These are phyloP conservation scores for Caenorhabditis wallacei DNA, from an alignment of 2,888 invertebrate species.

Conservation along the genomic window DNA sequence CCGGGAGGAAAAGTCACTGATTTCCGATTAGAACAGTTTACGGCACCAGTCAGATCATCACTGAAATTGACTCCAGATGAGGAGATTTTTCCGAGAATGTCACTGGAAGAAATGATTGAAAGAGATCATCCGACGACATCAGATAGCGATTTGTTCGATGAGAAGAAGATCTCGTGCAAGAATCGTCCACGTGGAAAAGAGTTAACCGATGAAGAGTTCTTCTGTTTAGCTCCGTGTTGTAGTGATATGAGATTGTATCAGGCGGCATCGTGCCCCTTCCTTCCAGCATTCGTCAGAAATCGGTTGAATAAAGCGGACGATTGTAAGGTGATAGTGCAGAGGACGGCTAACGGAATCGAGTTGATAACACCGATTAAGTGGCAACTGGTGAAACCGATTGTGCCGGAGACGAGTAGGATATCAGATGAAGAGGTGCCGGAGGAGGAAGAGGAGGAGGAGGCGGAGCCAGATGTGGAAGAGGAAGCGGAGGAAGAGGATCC, in stretches of 20 bases:
- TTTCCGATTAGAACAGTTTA: conserved; percentile 45
- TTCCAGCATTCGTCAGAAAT: conserved; percentile 41
- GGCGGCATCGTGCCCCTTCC: conserved; percentile 46
- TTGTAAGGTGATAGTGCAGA: conserved; percentile 29
- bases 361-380: conserved; percentile 47
- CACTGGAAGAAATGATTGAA: conserved; percentile 55
- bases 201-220: conserved; percentile 51
- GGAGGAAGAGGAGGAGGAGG: conserved; percentile 8
- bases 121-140: conserved; percentile 55
- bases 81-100: conserved; percentile 41
- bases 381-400: conserved; percentile 17
- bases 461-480: conserved; percentile 2
- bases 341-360: conserved; percentile 34
- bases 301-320: conserved; percentile 16
- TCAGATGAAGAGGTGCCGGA: conserved; percentile 1
- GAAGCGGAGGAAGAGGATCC: conserved; percentile 33
- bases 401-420: conserved; percentile 4
- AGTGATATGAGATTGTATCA: conserved; percentile 43
- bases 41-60: conserved; percentile 13
- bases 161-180: conserved; percentile 39
- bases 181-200: conserved; percentile 38
- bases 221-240: conserved; percentile 55
- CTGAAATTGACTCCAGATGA: conserved; percentile 32
- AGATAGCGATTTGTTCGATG: conserved; percentile 31
- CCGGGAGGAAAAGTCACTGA: conserved; percentile 28